Base-by-base conservation (phyloP, 53 echinoderm and acorn worm species). In the Astropecten irregularis region DNA sequence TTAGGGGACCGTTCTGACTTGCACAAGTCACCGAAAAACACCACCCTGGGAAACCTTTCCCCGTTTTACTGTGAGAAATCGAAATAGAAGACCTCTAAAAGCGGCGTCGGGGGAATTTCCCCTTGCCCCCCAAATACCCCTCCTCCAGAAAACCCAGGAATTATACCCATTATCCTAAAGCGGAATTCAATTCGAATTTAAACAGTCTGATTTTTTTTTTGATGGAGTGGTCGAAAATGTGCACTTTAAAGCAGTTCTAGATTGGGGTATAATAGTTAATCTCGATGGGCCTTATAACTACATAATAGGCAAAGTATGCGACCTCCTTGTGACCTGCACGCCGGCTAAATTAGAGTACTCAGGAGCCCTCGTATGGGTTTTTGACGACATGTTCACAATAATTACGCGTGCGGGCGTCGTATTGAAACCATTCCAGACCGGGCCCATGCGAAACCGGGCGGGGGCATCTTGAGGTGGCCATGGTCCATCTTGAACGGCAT, bases 301-400 rank as follows among this genome's bases (percentile, higher is more conserved):
- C 7, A 74, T 74, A 74, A 74, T 74, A 74, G 39, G 74, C 38
- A 74, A 57, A 74, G 74, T 74, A 74, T 74, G 74, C 74, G 74
- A 74, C 74, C 74, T 40, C 26, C 14, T 1, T 19, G 31, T 74
- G 74, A 74, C 74, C 74, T 40, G n/a, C 74, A 26, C 39, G 54
- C 31, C 39, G 57, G 38, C 56, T 46, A 55, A 74, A 54, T 56
- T 74, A 19, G 54, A 56, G 27, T 22, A 56, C 74, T 74, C 40
- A 40, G 7, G 28, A 68, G 26, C 42, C 28, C 23, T 25, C 46
- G 46, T 38, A 56, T 54, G 74, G 57, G 26, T 38, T 74, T 54
- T 23, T 34, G 51, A 56, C 56, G 27, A 74, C 55, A 74, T 50
- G 74, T 74, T 55, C 74, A 74, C 1, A 56, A 57, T 55, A 74